Evolutionary conservation across 2,888 invertebrate genomes (phyloP), one percentile per base, ranked within the genome.

Genomic region (Caenorhabditis sinica): DNA sequence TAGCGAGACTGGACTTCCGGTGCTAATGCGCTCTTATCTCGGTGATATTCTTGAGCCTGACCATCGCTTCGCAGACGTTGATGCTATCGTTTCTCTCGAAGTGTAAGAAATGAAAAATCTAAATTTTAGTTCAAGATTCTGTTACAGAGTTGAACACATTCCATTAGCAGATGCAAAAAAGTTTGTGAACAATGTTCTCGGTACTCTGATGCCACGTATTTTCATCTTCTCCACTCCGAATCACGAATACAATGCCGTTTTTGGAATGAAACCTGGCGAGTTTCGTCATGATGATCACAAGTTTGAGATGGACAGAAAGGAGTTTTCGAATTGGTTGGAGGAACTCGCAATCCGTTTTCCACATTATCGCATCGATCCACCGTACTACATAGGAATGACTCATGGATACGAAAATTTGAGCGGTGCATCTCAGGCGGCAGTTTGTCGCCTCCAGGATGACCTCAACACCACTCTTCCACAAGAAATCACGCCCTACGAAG

Each of bases 151-250:
- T 43, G 93, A 94, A 85, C 93, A 94, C 87, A 88, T 94, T 51
- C 73, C 91, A 15, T 82, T 90, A 4, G 89, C 90, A 30, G 89
- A 90, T 6, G 88, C 93, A 33, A 72, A 87, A 9, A 82, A 85
- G 11, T 92, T 93, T 40, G 90, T 91, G 3, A 73, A 77, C 6
- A 90, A 86, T 60, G 89, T 93, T 17, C 93, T 93, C 87, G 92
- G 90, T 13, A 56, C 87, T 20, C 65, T 93, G 4, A 82, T 83
- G n/a, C 93, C 93, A 1, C 83, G 83, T 13, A 72, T 93, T 15
- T 91, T 93, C 65, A 86, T 93, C n/a, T 89, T 93, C n/a, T 93
- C 93, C 9, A 93, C 93, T 25, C 93, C 94, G 28, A 94, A 94
- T 85, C 88, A 91, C 40, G 93, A 93, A 33, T 94, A 93, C 86